Evolutionary conservation across 2,888 invertebrate species (phyloP).

Genomic region (Melanophora roralis): DNA sequence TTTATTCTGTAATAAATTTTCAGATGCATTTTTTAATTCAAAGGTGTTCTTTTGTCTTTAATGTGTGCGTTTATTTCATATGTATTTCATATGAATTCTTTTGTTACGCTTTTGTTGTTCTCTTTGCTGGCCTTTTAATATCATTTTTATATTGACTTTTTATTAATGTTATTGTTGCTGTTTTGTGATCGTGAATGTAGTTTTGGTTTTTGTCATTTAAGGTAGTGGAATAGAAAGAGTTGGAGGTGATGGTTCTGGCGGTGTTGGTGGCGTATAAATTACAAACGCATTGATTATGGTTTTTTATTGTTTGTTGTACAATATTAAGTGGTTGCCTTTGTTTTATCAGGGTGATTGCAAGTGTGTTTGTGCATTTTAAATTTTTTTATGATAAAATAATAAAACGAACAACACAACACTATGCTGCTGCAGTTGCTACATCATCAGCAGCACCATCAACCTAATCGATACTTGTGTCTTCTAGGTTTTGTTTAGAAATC

Average conservation of each 20-base stretch:
- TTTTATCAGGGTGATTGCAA: not conserved
- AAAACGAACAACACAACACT: conserved; percentile 73
- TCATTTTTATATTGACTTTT: conserved; percentile 24
- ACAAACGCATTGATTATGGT: conserved; percentile 65
- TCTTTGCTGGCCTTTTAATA: not conserved
- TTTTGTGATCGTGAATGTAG: not conserved
- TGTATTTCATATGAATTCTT: conserved; percentile 5
- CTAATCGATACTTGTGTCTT: not conserved
- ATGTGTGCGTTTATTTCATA: conserved; percentile 3
- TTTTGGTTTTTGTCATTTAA: conserved; percentile 39
- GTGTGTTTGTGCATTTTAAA: conserved; percentile 11
- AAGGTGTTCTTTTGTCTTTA: conserved; percentile 27
- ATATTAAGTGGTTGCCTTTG: conserved; percentile 40
- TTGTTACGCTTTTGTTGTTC: conserved; percentile 2
- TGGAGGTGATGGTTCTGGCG: conserved; percentile 10
- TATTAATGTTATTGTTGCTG: conserved; percentile 33
- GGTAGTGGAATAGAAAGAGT: conserved; percentile 13
- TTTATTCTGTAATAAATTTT: conserved; percentile 44
- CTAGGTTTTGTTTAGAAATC: not conserved
- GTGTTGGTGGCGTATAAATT: conserved; percentile 68
- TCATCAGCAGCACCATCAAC: conserved; percentile 63
- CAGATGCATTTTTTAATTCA: conserved; percentile 44
- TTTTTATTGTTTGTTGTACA: conserved; percentile 43
- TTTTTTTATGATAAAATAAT: conserved; percentile 66
- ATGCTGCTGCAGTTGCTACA: conserved; percentile 66